These are phyloP conservation scores for Leptobrachium leishanense DNA, from an alignment of 2,113 vertebrate species.

Conservation along the genomic window DNA sequence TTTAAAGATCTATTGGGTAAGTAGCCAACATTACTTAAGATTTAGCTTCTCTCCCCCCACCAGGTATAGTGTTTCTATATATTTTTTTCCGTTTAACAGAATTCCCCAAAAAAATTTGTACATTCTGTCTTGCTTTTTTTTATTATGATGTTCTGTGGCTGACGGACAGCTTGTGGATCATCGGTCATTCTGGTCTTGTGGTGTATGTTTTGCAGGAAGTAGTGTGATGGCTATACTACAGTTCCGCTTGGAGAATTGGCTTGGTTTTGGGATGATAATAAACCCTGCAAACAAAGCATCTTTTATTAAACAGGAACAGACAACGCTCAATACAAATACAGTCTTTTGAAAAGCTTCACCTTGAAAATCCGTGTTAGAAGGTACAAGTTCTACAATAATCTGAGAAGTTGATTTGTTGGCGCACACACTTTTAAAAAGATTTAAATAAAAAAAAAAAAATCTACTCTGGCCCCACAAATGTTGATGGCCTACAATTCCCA, in stretches of 20 bases:
- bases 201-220: conserved; percentile 82
- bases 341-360: conserved; percentile 12
- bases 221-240: conserved; percentile 86
- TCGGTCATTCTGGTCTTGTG: conserved; percentile 68
- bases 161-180: conserved; percentile 82
- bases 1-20: conserved; percentile 62
- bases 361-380: no score
- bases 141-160: conserved; percentile 81
- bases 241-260: conserved; percentile 94
- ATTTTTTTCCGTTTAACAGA: conserved; percentile 61
- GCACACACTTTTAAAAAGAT: no score
- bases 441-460: no score
- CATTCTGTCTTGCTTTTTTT: conserved; percentile 56
- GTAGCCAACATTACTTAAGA: conserved; percentile 59
- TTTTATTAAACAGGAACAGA: conserved; percentile 69
- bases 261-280: conserved; percentile 90
- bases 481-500: no score
- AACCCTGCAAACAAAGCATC: conserved; percentile 91
- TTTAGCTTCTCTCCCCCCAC: no score
- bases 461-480: no score
- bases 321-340: conserved; percentile 55
- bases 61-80: neutral
- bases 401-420: no score
- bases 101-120: conserved; percentile 53
- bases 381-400: no score